phyloP scores from a whole-genome alignment of 2,888 invertebrate species.

The Aporophyla lueneburgensis region DNA sequence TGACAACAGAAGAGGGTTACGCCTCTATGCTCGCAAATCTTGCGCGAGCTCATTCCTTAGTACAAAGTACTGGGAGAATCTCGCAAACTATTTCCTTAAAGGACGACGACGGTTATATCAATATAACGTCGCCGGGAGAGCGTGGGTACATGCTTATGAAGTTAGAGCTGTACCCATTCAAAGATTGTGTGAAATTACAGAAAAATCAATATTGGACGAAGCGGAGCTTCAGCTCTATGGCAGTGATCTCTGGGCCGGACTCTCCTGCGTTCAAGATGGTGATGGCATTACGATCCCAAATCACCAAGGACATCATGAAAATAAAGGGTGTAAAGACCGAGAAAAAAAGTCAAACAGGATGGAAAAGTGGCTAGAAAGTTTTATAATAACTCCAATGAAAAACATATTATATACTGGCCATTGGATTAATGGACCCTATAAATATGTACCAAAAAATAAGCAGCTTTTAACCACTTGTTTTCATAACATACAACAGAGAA shows the following conservation, averaged over 20 bases:
- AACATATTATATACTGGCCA: too few relatives aligned
- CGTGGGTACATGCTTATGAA: slow-evolving; percentile 2
- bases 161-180: background rate
- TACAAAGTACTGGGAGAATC: background rate
- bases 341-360: too few relatives aligned
- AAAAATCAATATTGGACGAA: slow-evolving; percentile 2
- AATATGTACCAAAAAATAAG: too few relatives aligned
- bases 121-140: slow-evolving; percentile 8
- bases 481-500: too few relatives aligned
- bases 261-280: background rate
- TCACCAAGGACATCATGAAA: background rate
- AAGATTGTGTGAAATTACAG: background rate
- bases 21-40: slow-evolving; percentile 10
- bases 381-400: too few relatives aligned
- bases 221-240: background rate
- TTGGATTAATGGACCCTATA: too few relatives aligned
- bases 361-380: too few relatives aligned
- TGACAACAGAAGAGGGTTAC: background rate
- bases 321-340: too few relatives aligned
- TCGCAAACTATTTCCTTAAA: slow-evolving; percentile 4
- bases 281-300: background rate
- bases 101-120: background rate
- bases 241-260: background rate
- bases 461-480: too few relatives aligned
- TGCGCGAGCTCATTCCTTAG: slow-evolving; percentile 10